These are phyloP conservation scores for Sebastes iracundus DNA, from an alignment of 2,797 vertebrate genomes.

Conservation along the genomic window DNA sequence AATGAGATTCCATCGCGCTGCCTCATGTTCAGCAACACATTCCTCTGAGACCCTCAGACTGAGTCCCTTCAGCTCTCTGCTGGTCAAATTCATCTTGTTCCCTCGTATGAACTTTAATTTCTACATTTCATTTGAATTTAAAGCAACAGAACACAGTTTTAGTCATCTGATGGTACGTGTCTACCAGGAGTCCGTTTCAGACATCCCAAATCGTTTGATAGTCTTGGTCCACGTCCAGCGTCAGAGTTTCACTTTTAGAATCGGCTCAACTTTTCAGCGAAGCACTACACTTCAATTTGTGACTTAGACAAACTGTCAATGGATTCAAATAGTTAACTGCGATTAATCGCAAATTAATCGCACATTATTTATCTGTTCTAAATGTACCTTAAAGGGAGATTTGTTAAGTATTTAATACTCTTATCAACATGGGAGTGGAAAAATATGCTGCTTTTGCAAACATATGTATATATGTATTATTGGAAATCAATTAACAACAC, in stretches of 20 bases:
- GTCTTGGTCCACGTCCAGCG: neutral
- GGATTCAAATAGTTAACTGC: no score
- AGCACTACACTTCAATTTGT: neutral
- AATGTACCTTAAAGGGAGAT: no score
- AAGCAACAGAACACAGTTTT: neutral
- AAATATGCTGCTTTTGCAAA: no score
- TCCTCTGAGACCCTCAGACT: constrained; percentile 39
- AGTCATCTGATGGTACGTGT: neutral
- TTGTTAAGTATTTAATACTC: no score
- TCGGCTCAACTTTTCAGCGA: neutral
- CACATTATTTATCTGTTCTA: no score
- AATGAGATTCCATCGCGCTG: constrained; percentile 52
- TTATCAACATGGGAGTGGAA: no score
- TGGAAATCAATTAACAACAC: no score
- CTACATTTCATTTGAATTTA: neutral
- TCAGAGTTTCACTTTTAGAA: neutral
- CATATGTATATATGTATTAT: no score
- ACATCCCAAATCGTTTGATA: neutral
- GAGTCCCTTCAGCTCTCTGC: constrained; percentile 26
- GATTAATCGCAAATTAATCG: no score
- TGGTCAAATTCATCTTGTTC: constrained; percentile 24
- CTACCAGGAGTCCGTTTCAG: neutral
- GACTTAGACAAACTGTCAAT: neutral
- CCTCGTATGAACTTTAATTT: constrained; percentile 1
- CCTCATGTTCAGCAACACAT: constrained; percentile 55